These are phyloP conservation scores for Leptopilina boulardi DNA, from an alignment of 1,140 invertebrate genomes.

Conservation along the genomic window DNA sequence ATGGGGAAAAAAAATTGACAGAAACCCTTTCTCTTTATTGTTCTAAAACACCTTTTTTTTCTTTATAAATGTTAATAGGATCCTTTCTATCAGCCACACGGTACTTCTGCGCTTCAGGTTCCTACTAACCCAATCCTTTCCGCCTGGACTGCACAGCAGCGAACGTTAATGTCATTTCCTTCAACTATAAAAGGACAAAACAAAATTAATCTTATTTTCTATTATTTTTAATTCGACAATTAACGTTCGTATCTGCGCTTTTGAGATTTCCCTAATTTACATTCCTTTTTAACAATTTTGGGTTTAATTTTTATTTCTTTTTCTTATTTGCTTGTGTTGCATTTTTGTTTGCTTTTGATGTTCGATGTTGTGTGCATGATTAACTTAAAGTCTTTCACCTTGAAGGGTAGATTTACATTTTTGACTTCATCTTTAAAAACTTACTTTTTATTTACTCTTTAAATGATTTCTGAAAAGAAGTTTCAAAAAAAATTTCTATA, in stretches of 20 bases:
- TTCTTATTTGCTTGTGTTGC: slow-evolving; percentile 48
- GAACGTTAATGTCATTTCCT: slow-evolving; percentile 24
- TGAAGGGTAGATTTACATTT: background rate
- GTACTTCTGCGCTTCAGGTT: slow-evolving; percentile 54
- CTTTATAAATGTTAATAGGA: slow-evolving; percentile 15
- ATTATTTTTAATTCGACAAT: slow-evolving; percentile 40
- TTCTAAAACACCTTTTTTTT: background rate
- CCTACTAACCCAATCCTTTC: slow-evolving; percentile 55
- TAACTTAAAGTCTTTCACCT: background rate
- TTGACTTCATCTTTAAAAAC: background rate
- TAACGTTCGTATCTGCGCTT: background rate
- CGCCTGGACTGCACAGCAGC: background rate
- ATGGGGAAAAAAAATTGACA: background rate
- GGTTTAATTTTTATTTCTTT: slow-evolving; percentile 43
- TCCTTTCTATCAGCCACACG: slow-evolving; percentile 13
- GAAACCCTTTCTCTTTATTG: background rate
- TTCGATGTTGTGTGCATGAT: slow-evolving; percentile 66
- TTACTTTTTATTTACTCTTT: background rate
- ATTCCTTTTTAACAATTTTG: slow-evolving; percentile 35
- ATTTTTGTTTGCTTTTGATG: slow-evolving; percentile 57
- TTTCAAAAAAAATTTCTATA: too few species aligned
- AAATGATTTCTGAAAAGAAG: too few species aligned
- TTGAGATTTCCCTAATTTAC: slow-evolving; percentile 24
- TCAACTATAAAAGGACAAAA: slow-evolving; percentile 27
- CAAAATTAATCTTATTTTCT: slow-evolving; percentile 29